Conservation (phyloP, 1,140 invertebrate species). For the Nylanderia fulva region DNA sequence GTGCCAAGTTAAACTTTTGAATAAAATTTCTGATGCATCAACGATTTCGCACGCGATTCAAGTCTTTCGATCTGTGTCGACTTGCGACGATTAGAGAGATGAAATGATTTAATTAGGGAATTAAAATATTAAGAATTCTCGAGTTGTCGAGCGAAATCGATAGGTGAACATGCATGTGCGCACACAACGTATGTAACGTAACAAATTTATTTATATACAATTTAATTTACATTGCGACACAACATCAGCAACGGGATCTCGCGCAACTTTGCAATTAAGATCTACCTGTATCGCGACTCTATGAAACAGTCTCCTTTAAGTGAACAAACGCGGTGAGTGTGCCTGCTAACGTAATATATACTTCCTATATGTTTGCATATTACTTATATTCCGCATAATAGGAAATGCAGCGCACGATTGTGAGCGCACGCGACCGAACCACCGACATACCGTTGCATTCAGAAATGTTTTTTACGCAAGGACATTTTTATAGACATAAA, state of each 20-base stretch:
- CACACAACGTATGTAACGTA: background rate
- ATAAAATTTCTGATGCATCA: background rate
- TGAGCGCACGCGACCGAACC: conserved; percentile 22
- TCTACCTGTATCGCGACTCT: conserved; percentile 5
- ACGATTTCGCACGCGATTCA: background rate
- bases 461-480: conserved; percentile 6
- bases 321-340: conserved; percentile 43
- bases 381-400: conserved; percentile 47
- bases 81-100: background rate
- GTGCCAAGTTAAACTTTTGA: background rate
- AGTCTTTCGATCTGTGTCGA: background rate
- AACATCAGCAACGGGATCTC: conserved; percentile 36
- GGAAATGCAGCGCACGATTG: background rate
- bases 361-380: conserved; percentile 56
- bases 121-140: background rate
- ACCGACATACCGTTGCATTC: background rate
- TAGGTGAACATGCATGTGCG: background rate
- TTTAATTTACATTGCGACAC: conserved; percentile 45
- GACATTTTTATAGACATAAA: background rate
- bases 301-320: conserved; percentile 44
- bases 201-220: conserved; percentile 1
- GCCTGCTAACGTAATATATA: conserved; percentile 34
- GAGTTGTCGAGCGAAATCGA: conserved; percentile 12
- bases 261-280: conserved; percentile 56
- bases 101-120: background rate